Percentiles rank a stretch among this genome's conserved stretches.
phyloP scores from a whole-genome alignment of 2,888 invertebrate genomes.

The Archips crataeganus region DNA sequence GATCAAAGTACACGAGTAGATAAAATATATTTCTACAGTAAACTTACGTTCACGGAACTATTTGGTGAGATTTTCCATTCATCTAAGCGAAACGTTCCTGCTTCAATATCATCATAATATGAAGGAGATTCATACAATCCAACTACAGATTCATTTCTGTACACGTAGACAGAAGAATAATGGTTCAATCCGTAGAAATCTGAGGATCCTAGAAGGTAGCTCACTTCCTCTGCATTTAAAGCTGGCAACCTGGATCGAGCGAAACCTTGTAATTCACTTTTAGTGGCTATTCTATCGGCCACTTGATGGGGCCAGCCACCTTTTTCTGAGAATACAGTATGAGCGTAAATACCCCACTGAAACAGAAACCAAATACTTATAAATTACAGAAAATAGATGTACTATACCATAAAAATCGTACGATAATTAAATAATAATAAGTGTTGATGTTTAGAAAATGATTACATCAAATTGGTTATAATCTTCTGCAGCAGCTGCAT shows the following conservation, averaged over 20 bases:
- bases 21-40: neutral
- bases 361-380: constrained; percentile 44
- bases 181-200: constrained; percentile 89
- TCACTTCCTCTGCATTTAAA: constrained; percentile 82
- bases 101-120: constrained; percentile 14
- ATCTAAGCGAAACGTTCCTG: neutral
- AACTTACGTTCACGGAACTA: constrained; percentile 3
- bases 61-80: constrained; percentile 16
- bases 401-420: neutral
- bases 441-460: neutral
- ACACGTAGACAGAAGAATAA: constrained; percentile 73
- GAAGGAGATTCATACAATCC: constrained; percentile 18
- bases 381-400: too few relatives aligned
- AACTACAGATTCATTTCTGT: constrained; percentile 8
- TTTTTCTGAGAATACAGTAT: constrained; percentile 82
- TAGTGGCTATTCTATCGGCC: constrained; percentile 75
- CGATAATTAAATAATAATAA: too few relatives aligned
- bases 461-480: constrained; percentile 74
- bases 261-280: constrained; percentile 80
- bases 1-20: too few relatives aligned
- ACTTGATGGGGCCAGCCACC: constrained; percentile 86
- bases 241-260: constrained; percentile 78
- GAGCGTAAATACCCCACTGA: constrained; percentile 80
- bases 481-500: constrained; percentile 76
- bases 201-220: constrained; percentile 73